phyloP scores from a whole-genome alignment of 1,140 invertebrate genomes.

The Drosophila yakuba region DNA sequence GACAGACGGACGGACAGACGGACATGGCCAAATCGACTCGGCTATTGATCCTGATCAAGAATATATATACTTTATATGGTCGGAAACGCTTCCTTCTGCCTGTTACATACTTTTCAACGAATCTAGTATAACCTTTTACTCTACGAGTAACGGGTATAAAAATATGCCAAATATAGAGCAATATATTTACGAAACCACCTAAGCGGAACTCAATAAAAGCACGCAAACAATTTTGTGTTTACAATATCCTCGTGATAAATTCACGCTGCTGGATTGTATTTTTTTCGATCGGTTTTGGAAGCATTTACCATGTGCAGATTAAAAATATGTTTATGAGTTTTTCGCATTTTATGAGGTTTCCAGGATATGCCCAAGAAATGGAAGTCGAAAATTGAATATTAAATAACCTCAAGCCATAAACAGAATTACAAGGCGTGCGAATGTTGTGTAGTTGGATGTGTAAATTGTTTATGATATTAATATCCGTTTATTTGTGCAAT shows the following conservation, averaged over 20 bases:
- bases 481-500: conserved; percentile 67
- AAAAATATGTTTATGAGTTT: conserved; percentile 70
- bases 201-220: conserved; percentile 34
- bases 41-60: too few species aligned
- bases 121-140: too few species aligned
- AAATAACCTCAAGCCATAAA: conserved; percentile 57
- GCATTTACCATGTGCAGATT: conserved; percentile 44
- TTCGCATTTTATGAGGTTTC: conserved; percentile 35
- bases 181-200: conserved; percentile 3
- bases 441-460: conserved; percentile 24
- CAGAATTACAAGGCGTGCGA: conserved; percentile 22
- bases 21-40: too few species aligned
- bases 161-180: background rate
- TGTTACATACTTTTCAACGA: too few species aligned
- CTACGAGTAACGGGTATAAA: too few species aligned
- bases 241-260: conserved; percentile 43
- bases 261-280: conserved; percentile 12
- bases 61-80: too few species aligned
- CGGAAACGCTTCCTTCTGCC: too few species aligned
- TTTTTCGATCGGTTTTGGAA: background rate
- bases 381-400: conserved; percentile 66
- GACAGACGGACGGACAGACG: too few species aligned
- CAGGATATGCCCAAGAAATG: conserved; percentile 19
- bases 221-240: conserved; percentile 30
- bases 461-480: conserved; percentile 74